Conservation (phyloP, 23 tunicate species). For the Trididemnum clinides region DNA sequence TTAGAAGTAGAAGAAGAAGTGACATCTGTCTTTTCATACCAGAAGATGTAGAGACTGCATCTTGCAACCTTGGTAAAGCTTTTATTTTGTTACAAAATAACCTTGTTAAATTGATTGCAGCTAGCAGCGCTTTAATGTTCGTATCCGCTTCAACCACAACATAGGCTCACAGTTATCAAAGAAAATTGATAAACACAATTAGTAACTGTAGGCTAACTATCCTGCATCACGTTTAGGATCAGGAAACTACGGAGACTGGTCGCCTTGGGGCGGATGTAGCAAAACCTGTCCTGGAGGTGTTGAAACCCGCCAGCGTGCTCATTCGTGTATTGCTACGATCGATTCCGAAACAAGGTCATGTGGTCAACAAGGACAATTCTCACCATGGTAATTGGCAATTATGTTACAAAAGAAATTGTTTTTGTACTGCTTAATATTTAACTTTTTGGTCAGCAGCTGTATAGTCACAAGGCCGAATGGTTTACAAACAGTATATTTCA, state of each 20-base stretch:
- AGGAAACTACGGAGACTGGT: constrained; percentile 89
- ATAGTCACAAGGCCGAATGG: too few species aligned
- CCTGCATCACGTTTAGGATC: too few species aligned
- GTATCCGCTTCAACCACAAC: too few species aligned
- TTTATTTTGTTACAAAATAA: too few species aligned
- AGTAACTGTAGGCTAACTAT: too few species aligned
- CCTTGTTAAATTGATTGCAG: too few species aligned
- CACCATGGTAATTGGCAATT: constrained; percentile 54
- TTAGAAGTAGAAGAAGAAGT: constrained; percentile 51
- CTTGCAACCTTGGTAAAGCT: constrained; percentile 74
- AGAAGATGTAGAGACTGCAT: constrained; percentile 45
- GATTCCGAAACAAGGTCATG: constrained; percentile 52
- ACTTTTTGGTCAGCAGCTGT: neutral
- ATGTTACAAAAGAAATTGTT: too few species aligned
- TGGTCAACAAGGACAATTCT: constrained; percentile 54
- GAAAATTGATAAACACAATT: too few species aligned
- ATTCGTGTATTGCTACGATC: constrained; percentile 58
- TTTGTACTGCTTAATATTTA: neutral
- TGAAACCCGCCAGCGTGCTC: constrained; percentile 60
- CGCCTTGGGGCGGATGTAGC: constrained; percentile 93
- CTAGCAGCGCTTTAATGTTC: too few species aligned
- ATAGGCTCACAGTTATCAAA: too few species aligned
- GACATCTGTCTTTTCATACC: constrained; percentile 65
- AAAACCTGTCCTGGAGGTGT: constrained; percentile 81
- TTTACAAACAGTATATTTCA: too few species aligned